phyloP scores from a whole-genome alignment of 2,113 vertebrate genomes.

The Gobiocypris rarus region DNA sequence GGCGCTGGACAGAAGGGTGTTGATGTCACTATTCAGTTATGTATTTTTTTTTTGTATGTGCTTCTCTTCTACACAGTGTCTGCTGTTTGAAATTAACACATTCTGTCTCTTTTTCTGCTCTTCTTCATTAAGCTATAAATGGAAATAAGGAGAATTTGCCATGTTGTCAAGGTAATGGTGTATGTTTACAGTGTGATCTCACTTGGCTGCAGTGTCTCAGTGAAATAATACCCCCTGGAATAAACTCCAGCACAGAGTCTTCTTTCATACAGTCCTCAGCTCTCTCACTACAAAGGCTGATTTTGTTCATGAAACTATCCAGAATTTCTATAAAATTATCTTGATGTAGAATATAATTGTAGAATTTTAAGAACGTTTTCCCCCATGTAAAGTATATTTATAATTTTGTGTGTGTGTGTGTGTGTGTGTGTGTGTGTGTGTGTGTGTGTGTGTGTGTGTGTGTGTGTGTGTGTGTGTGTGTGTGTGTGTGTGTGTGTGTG shows the following conservation, averaged over 20 bases:
- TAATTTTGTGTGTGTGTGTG: too few relatives aligned
- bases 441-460: too few relatives aligned
- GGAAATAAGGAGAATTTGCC: constrained; percentile 53
- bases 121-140: background rate
- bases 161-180: constrained; percentile 66
- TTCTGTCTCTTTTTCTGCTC: background rate
- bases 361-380: background rate
- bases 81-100: background rate
- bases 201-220: constrained; percentile 55
- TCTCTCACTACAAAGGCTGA: constrained; percentile 1
- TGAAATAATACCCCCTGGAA: constrained; percentile 66
- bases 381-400: background rate
- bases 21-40: background rate
- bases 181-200: constrained; percentile 68
- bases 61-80: background rate
- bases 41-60: background rate
- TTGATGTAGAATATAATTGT: background rate
- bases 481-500: too few relatives aligned
- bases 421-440: too few relatives aligned
- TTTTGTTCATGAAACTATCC: constrained; percentile 41
- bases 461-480: too few relatives aligned
- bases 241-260: constrained; percentile 53
- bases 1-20: background rate
- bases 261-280: constrained; percentile 51
- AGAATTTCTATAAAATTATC: background rate